Evolutionary conservation across 2,888 invertebrate species (phyloP).

Genomic region (Caenorhabditis plicata): DNA sequence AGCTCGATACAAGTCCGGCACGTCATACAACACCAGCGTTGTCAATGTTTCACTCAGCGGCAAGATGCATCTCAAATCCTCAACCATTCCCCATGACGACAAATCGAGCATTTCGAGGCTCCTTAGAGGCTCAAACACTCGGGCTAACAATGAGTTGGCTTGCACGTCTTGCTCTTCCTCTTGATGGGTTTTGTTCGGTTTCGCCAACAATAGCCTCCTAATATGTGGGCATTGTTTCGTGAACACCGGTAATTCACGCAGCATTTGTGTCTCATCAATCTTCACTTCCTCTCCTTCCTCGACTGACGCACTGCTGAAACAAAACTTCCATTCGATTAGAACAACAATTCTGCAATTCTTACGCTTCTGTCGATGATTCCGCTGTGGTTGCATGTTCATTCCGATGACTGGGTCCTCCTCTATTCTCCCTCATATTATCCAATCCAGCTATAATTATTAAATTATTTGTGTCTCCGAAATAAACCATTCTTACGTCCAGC

Average conservation of each 20-base stretch:
- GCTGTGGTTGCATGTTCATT: too few species aligned
- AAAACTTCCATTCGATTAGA: constrained; percentile 6
- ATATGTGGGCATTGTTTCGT: constrained; percentile 43
- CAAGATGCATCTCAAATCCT: constrained; percentile 75
- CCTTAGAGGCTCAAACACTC: constrained; percentile 41
- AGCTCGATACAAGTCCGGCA: constrained; percentile 73
- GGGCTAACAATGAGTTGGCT: constrained; percentile 34
- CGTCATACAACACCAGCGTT: constrained; percentile 81
- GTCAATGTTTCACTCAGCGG: constrained; percentile 74
- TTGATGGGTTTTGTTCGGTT: constrained; percentile 8
- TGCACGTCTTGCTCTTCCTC: constrained; percentile 37
- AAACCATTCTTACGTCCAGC: constrained; percentile 9
- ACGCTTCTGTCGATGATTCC: too few species aligned
- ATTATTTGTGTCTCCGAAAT: neutral
- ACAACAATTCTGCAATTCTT: too few species aligned
- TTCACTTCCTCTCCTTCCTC: neutral
- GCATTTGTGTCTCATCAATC: constrained; percentile 15
- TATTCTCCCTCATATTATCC: neutral
- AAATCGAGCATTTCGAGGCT: constrained; percentile 47
- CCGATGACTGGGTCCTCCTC: too few species aligned
- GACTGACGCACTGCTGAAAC: constrained; percentile 8
- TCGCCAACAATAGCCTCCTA: constrained; percentile 23
- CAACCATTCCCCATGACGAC: constrained; percentile 62
- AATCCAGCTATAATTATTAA: neutral
- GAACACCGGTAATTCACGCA: constrained; percentile 28